phyloP scores from a whole-genome alignment of 2,888 invertebrate genomes.

The Schrankia costaestrigalis region DNA sequence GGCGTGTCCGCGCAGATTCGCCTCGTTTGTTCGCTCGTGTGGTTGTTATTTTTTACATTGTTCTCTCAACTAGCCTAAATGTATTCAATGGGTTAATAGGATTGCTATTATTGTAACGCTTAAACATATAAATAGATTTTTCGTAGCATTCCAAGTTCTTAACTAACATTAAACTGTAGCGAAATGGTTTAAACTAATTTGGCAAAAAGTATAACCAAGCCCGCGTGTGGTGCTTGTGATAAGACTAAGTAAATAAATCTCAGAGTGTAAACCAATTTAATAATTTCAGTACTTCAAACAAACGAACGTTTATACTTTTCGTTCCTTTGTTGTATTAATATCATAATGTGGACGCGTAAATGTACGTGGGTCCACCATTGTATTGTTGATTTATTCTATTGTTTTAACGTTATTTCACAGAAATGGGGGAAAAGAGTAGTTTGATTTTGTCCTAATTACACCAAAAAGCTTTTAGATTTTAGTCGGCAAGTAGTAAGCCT shows the following conservation, averaged over 20 bases:
- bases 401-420: slow-evolving; percentile 16
- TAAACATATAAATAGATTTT: no score
- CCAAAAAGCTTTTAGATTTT: no score
- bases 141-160: no score
- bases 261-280: slow-evolving; percentile 3
- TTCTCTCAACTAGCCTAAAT: no score
- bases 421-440: slow-evolving; percentile 13
- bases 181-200: neutral
- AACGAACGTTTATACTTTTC: slow-evolving; percentile 5
- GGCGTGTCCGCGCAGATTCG: slow-evolving; percentile 16
- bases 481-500: no score
- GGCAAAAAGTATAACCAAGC: neutral
- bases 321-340: slow-evolving; percentile 9
- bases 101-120: no score
- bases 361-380: slow-evolving; percentile 9
- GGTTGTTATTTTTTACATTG: no score
- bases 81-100: no score
- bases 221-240: neutral
- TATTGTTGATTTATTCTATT: slow-evolving; percentile 21
- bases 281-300: slow-evolving; percentile 5
- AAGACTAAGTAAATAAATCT: slow-evolving; percentile 3
- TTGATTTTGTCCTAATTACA: slow-evolving; percentile 17
- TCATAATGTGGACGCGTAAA: slow-evolving; percentile 15
- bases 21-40: slow-evolving; percentile 28
- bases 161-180: no score